phyloP scores from a whole-genome alignment of 2,888 invertebrate species.

The Erebia ligea region DNA sequence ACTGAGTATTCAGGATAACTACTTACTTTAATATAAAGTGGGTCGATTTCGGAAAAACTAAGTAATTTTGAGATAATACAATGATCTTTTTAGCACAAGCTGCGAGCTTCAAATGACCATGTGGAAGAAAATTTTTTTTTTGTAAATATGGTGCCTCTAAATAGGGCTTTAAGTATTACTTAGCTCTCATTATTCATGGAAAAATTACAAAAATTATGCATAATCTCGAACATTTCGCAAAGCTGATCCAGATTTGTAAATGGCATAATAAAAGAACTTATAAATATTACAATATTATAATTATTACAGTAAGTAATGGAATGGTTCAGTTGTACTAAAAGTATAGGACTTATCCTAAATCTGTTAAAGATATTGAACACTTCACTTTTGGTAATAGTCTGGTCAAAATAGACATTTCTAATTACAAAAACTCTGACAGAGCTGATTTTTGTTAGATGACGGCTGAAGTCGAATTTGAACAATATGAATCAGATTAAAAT shows the following conservation, averaged over 20 bases:
- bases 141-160: background rate
- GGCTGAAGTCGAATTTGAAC: too few relatives aligned
- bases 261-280: conserved; percentile 37
- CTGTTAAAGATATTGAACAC: conserved; percentile 60
- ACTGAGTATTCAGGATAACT: too few relatives aligned
- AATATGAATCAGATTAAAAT: too few relatives aligned
- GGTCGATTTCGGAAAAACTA: background rate
- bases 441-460: too few relatives aligned
- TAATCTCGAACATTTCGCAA: conserved; percentile 15
- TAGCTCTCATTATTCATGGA: conserved; percentile 5
- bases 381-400: conserved; percentile 64
- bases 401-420: too few relatives aligned
- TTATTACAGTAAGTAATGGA: conserved; percentile 53
- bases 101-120: too few relatives aligned
- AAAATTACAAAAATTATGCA: conserved; percentile 18
- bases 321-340: conserved; percentile 58
- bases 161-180: too few relatives aligned
- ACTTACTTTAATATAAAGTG: too few relatives aligned
- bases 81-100: too few relatives aligned
- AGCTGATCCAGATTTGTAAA: conserved; percentile 13
- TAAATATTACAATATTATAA: conserved; percentile 36
- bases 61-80: background rate
- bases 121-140: too few relatives aligned
- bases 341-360: conserved; percentile 46
- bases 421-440: too few relatives aligned